A percentile compares a stretch with the other conserved stretches of the same genome.
Conservation (phyloP, 2,888 invertebrate genomes). For the Pyralis farinalis region DNA sequence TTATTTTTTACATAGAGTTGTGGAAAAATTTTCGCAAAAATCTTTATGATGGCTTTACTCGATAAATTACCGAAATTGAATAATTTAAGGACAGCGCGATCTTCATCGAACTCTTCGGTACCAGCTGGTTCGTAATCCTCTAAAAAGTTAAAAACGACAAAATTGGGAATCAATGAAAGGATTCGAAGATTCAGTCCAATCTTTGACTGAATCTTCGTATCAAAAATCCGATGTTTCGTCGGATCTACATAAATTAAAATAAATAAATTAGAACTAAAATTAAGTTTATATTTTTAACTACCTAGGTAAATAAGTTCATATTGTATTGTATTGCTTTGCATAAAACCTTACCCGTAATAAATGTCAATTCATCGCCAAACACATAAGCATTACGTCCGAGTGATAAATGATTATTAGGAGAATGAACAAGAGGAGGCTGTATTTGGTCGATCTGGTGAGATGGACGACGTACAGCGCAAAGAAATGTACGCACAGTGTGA, state of each 20-base stretch:
- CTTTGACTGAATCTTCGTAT: no score
- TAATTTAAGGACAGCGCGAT: conserved; percentile 32
- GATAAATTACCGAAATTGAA: conserved; percentile 60
- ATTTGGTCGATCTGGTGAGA: conserved; percentile 33
- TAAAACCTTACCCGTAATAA: conserved; percentile 38
- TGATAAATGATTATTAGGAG: conserved; percentile 31
- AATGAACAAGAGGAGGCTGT: conserved; percentile 34
- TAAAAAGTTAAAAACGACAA: conserved; percentile 16
- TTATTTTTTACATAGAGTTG: conserved; percentile 44
- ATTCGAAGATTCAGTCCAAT: no score
- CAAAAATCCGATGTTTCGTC: no score
- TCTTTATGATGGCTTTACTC: conserved; percentile 46
- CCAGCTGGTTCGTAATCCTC: conserved; percentile 26
- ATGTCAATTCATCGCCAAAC: conserved; percentile 55
- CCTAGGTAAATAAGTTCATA: no score
- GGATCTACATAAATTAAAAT: no score
- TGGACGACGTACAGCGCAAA: conserved; percentile 47
- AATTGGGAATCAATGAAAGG: no score
- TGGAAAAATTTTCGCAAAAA: conserved; percentile 70
- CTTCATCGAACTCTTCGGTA: conserved; percentile 16
- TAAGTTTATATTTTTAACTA: no score
- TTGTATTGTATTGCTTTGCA: no score
- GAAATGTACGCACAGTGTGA: conserved; percentile 57
- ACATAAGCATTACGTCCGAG: conserved; percentile 54
- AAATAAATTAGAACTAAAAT: no score